Percentiles rank a stretch among this genome's conserved stretches.
Conservation (phyloP, 2,797 vertebrate species). For the Hippopotamyrus pictus region DNA sequence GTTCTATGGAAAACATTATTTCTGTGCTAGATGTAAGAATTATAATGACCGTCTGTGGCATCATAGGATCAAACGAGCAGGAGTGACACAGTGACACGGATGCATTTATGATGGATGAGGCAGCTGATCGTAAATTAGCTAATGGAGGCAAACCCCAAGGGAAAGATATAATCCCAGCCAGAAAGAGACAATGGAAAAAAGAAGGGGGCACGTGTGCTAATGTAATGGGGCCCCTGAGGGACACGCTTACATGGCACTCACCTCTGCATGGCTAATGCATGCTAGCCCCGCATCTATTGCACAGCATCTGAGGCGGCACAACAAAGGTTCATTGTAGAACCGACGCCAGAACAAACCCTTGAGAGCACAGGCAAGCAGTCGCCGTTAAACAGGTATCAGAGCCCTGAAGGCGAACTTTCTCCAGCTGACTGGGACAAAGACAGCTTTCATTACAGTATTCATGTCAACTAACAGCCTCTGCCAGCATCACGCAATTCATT, state of each 20-base stretch:
- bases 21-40: background rate
- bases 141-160: slow-evolving; percentile 53
- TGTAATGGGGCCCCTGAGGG: slow-evolving; percentile 36
- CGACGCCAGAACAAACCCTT: background rate
- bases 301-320: background rate
- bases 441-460: background rate
- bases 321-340: background rate
- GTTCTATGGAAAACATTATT: background rate
- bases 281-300: background rate
- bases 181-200: slow-evolving; percentile 14
- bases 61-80: slow-evolving; percentile 54
- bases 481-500: background rate
- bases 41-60: background rate
- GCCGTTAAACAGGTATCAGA: background rate
- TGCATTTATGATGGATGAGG: slow-evolving; percentile 64
- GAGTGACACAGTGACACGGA: slow-evolving; percentile 35
- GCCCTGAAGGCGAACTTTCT: background rate
- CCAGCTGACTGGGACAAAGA: background rate
- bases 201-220: slow-evolving; percentile 31
- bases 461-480: background rate
- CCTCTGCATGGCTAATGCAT: slow-evolving; percentile 18
- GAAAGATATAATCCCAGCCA: background rate
- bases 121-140: slow-evolving; percentile 66
- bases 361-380: background rate
- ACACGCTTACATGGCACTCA: slow-evolving; percentile 9